Conservation (phyloP, 2,888 invertebrate species). For the Miltochrista miniata region DNA sequence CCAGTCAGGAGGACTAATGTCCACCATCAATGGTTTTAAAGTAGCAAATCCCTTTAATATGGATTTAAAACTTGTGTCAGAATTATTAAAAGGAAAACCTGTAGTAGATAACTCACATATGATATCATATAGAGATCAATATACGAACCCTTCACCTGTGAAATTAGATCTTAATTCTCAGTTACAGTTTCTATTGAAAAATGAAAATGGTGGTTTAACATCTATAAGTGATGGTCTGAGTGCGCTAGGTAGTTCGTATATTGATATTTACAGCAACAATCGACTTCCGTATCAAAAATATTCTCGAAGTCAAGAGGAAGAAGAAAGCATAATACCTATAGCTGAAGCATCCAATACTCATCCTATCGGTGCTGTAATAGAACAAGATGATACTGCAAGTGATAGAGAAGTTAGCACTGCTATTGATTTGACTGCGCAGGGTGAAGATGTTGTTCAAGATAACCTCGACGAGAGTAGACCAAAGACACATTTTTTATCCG, state of each 20-base stretch:
- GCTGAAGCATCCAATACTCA: slow-evolving; percentile 70
- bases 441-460: slow-evolving; percentile 46
- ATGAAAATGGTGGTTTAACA: slow-evolving; percentile 56
- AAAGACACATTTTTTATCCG: slow-evolving; percentile 48
- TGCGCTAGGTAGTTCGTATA: slow-evolving; percentile 57
- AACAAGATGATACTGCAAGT: slow-evolving; percentile 63
- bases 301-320: slow-evolving; percentile 78
- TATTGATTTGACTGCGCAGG: slow-evolving; percentile 55
- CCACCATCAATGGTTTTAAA: slow-evolving; percentile 77
- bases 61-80: slow-evolving; percentile 74
- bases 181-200: slow-evolving; percentile 66
- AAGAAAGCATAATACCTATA: slow-evolving; percentile 70
- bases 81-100: slow-evolving; percentile 74
- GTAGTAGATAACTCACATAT: slow-evolving; percentile 63
- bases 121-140: slow-evolving; percentile 59
- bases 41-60: slow-evolving; percentile 81
- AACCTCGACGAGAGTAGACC: slow-evolving; percentile 55
- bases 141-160: slow-evolving; percentile 56
- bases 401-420: slow-evolving; percentile 53
- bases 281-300: slow-evolving; percentile 74
- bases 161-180: slow-evolving; percentile 65
- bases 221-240: slow-evolving; percentile 54
- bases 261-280: slow-evolving; percentile 63
- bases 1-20: slow-evolving; percentile 53
- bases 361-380: slow-evolving; percentile 77